Evolutionary conservation across 2,888 invertebrate genomes (phyloP), one percentile per base, ranked within the genome.

Genomic region (Xanthia togata): DNA sequence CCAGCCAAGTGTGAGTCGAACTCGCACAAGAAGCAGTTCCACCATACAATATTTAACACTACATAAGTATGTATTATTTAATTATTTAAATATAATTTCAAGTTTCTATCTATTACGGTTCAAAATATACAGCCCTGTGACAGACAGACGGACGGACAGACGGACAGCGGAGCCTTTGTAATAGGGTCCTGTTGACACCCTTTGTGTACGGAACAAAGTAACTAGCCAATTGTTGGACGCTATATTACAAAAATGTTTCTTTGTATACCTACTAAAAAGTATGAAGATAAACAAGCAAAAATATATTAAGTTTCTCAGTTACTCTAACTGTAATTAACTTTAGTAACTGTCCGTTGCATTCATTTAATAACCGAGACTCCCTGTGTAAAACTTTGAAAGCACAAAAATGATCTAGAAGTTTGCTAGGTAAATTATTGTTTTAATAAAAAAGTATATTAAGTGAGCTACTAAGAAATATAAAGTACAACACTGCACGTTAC

Each of bases 251-350:
- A 63, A 70, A 65, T 23, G 6, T 38, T 35, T 60, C 14, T 60
- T 17, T n/a, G 8, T 26, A 31, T 26, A 9, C n/a, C n/a, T n/a
- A n/a, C 23, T n/a, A 26, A 38, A 14, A 53, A 67, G 1, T 47
- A 47, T 53, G 47, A 65, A 31, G 20, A 11, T 35, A 55, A 81
- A 81, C 17, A 53, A 38, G 53, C 53, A 67, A 35, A 31, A 69
- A 41, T 6, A 26, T 35, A 59, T n/a, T 50, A 57, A 11, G 0
- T 57, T 81, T 47, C 53, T 63, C 57, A 63, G 62, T 72, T n/a
- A 67, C 73, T 69, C 26, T 44, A 62, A 85, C 60, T 81, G 17
- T 85, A 82, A 59, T 82, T 85, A 82, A 76, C 38, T 85, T 81
- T 41, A 63, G 31, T 23, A 70, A 68, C 82, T 75, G 82, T 82